These are phyloP conservation scores for Corythaeola cristata DNA, from an alignment of 2,113 vertebrate species.

Conservation along the genomic window DNA sequence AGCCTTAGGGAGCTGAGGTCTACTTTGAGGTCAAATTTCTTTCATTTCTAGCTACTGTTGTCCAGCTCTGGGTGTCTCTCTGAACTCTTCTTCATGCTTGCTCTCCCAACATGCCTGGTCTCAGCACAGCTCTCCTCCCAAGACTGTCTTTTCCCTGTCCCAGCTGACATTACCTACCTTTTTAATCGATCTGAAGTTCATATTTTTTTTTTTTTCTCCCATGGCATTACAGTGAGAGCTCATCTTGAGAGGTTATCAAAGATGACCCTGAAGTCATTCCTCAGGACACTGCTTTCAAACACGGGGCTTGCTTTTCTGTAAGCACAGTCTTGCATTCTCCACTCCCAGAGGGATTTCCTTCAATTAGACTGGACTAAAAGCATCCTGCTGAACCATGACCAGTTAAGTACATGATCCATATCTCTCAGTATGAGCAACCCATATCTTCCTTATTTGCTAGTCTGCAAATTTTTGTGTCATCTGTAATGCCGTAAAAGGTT, in stretches of 20 bases:
- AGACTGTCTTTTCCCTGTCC: not conserved
- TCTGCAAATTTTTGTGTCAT: constrained; percentile 21
- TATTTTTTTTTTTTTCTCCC: not conserved
- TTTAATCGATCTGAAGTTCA: not conserved
- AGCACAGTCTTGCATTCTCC: not conserved
- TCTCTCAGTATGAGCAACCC: constrained; percentile 3
- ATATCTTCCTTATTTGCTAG: not conserved
- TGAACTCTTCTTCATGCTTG: not conserved
- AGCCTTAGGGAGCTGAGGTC: not conserved
- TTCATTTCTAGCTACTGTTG: not conserved
- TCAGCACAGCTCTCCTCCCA: not conserved
- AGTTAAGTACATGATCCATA: constrained; percentile 43
- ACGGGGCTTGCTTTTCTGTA: not conserved
- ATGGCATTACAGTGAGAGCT: not conserved
- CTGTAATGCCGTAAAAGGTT: not conserved
- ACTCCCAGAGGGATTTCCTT: constrained; percentile 27
- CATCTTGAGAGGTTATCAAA: constrained; percentile 19
- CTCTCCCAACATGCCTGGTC: not conserved
- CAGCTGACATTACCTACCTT: not conserved
- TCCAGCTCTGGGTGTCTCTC: not conserved
- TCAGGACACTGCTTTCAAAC: constrained; percentile 27
- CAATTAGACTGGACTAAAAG: constrained; percentile 51
- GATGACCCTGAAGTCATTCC: not conserved
- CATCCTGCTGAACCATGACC: constrained; percentile 47
- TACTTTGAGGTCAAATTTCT: not conserved